A percentile compares a stretch with the other conserved stretches of the same genome.
phyloP scores from a whole-genome alignment of 2,888 invertebrate species.

The Tyria jacobaeae region DNA sequence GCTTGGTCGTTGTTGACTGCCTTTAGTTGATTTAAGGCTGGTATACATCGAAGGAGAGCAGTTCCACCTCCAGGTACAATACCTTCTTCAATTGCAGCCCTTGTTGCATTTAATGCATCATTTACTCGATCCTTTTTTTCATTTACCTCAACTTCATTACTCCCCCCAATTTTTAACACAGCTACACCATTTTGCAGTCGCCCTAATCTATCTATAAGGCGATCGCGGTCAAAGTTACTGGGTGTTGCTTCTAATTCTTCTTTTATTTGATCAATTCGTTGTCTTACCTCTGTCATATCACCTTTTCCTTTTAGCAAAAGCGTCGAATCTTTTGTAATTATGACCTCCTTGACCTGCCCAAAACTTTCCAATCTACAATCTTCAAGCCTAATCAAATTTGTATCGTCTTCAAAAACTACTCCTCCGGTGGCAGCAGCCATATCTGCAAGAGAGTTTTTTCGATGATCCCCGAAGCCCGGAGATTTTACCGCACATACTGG shows the following conservation, averaged over 20 bases:
- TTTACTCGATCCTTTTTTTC: conserved; percentile 98
- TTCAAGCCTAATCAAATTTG: conserved; percentile 94
- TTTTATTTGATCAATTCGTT: conserved; percentile 92
- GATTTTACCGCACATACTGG: conserved; percentile 98
- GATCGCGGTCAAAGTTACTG: conserved; percentile 96
- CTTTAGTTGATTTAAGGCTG: conserved; percentile 88
- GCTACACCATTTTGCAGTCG: conserved; percentile 94
- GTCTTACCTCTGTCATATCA: conserved; percentile 90
- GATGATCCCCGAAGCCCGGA: conserved; percentile 97
- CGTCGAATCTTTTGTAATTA: conserved; percentile 97
- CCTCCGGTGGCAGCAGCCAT: conserved; percentile 97
- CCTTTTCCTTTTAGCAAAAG: conserved; percentile 90
- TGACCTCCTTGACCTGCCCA: conserved; percentile 94
- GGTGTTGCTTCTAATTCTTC: conserved; percentile 93
- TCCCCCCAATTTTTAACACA: conserved; percentile 93
- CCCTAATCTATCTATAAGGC: conserved; percentile 95
- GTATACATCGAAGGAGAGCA: conserved; percentile 94
- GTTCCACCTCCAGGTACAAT: conserved; percentile 98
- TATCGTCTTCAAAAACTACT: conserved; percentile 97
- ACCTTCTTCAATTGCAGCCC: conserved; percentile 98
- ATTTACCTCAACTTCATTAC: conserved; percentile 95
- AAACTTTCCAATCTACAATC: conserved; percentile 93
- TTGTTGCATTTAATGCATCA: conserved; percentile 97
- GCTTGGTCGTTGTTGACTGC: conserved; percentile 92
- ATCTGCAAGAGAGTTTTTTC: conserved; percentile 95